A percentile compares a stretch with the other conserved stretches of the same genome.
Evolutionary conservation across 2,797 vertebrate genomes (phyloP).

Genomic region (Paramormyrops hopkinsi): DNA sequence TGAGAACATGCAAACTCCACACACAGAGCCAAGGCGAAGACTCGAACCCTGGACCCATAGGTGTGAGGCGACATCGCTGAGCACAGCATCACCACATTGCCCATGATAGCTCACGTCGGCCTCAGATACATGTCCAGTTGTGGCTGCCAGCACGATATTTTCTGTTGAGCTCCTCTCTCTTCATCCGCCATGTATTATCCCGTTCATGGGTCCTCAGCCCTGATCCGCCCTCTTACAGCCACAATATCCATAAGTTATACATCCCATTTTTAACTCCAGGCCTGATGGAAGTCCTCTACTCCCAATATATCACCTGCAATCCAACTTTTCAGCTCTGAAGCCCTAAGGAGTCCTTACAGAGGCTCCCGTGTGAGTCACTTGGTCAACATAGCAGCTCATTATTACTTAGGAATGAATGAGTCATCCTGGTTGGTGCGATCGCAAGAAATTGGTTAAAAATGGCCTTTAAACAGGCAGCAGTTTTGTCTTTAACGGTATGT

Average conservation of each 20-base stretch:
- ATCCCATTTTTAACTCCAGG: neutral
- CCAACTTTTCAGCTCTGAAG: neutral
- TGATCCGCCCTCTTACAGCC: neutral
- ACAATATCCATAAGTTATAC: neutral
- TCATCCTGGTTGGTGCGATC: neutral
- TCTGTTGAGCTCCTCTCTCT: neutral
- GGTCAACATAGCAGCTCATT: neutral
- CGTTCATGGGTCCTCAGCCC: neutral
- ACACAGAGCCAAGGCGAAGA: neutral
- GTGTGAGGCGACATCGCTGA: neutral
- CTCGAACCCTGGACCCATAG: neutral
- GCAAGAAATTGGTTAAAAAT: neutral
- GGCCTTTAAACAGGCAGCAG: neutral
- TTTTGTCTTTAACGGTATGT: conserved; percentile 20
- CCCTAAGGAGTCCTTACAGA: neutral
- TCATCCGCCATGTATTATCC: neutral
- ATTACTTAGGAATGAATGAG: neutral
- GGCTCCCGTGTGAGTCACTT: neutral
- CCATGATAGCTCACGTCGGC: neutral
- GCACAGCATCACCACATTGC: neutral
- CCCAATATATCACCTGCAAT: neutral
- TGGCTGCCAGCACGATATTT: neutral
- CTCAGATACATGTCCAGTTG: neutral
- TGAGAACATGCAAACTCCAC: neutral
- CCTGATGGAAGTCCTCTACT: neutral